These are phyloP conservation scores for Hemitrygon akajei DNA, from an alignment of 2,797 vertebrate genomes.

Conservation along the genomic window DNA sequence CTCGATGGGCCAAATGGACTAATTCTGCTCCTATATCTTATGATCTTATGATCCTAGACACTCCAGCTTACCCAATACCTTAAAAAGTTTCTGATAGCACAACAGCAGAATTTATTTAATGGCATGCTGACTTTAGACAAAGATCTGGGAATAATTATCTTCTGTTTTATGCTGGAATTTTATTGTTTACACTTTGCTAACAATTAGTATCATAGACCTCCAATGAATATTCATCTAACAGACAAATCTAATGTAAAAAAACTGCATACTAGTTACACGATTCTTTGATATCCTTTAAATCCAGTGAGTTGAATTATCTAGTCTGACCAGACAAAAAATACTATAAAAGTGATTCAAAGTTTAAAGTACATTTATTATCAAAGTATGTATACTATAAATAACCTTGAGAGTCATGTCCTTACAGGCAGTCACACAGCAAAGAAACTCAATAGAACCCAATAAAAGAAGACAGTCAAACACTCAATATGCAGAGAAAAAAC, in stretches of 20 bases:
- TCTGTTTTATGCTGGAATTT: neutral
- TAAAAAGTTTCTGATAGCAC: neutral
- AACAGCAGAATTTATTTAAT: neutral
- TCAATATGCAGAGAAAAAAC: too few relatives aligned
- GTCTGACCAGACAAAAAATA: neutral
- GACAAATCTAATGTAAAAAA: neutral
- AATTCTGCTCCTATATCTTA: too few relatives aligned
- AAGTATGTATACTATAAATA: too few relatives aligned
- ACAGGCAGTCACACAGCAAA: too few relatives aligned
- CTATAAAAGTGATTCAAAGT: neutral
- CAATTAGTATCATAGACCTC: neutral
- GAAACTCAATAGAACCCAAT: too few relatives aligned
- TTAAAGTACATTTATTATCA: too few relatives aligned
- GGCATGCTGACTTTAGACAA: neutral
- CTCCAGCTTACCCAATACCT: neutral
- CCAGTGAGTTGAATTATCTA: neutral
- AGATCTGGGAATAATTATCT: constrained; percentile 1
- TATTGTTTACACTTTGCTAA: neutral
- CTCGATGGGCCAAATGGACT: too few relatives aligned
- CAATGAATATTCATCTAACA: neutral
- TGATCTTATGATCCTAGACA: too few relatives aligned
- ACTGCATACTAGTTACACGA: neutral
- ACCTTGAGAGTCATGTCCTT: too few relatives aligned
- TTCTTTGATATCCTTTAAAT: neutral
- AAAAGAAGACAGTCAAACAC: too few relatives aligned